Percentiles rank a stretch among this genome's conserved stretches.
phyloP scores from a whole-genome alignment of 1,140 invertebrate species.

The Pentalonia nigronervosa region DNA sequence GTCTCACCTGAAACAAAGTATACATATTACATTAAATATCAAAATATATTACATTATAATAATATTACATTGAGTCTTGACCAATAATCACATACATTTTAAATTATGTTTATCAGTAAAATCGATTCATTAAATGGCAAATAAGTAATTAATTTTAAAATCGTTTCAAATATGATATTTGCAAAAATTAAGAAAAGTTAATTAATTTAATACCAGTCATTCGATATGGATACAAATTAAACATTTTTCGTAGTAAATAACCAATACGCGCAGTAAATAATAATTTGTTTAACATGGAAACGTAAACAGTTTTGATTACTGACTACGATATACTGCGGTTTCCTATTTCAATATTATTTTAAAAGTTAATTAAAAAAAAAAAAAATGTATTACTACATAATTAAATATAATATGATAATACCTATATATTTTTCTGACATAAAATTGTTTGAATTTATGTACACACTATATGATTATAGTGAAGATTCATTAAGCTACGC shows the following conservation, averaged over 20 bases:
- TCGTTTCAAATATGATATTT: not conserved
- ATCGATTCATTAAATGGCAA: not conserved
- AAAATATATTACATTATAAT: too few relatives aligned
- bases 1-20: constrained; percentile 10
- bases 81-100: not conserved
- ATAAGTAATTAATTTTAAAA: not conserved
- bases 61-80: not conserved
- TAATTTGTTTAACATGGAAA: not conserved
- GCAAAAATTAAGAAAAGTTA: not conserved
- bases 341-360: not conserved
- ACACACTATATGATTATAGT: too few relatives aligned
- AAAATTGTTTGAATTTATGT: not conserved
- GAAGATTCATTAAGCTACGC: not conserved
- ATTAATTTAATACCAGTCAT: not conserved
- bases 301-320: not conserved
- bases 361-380: not conserved
- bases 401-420: too few relatives aligned
- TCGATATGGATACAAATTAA: not conserved
- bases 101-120: not conserved
- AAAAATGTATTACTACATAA: too few relatives aligned
- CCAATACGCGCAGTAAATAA: not conserved
- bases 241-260: not conserved
- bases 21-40: not conserved
- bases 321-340: not conserved
- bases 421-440: too few relatives aligned